Percentiles rank a stretch among this genome's conserved stretches.
phyloP scores from a whole-genome alignment of 2,113 vertebrate species.

The Meleagris gallopavo region DNA sequence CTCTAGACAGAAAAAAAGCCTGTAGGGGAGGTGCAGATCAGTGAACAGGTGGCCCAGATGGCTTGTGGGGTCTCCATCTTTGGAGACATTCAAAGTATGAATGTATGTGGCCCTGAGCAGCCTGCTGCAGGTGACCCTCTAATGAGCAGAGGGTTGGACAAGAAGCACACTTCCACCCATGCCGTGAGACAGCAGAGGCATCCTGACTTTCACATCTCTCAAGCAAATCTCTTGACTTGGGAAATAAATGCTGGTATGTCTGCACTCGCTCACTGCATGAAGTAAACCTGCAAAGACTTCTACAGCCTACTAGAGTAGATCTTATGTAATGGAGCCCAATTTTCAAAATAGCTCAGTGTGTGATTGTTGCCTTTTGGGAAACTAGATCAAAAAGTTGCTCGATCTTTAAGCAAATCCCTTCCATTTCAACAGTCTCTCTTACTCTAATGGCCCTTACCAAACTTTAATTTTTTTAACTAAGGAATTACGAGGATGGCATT shows the following conservation, averaged over 20 bases:
- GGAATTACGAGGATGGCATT: fast-evolving
- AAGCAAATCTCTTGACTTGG: neutral
- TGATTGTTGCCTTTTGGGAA: neutral
- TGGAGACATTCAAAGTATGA: neutral
- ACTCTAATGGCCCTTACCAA: neutral
- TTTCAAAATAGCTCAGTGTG: neutral
- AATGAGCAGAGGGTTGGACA: neutral
- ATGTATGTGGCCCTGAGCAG: fast-evolving
- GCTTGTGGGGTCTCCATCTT: fast-evolving
- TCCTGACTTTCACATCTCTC: neutral
- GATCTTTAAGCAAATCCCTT: neutral
- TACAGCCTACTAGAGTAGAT: fast-evolving
- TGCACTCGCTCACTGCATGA: fast-evolving
- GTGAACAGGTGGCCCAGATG: neutral
- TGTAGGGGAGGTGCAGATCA: neutral
- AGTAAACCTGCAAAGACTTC: neutral
- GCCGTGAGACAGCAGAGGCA: neutral
- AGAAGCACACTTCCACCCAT: neutral
- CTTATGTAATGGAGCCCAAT: neutral
- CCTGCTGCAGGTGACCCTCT: neutral
- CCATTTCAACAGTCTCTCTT: neutral
- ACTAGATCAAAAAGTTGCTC: neutral
- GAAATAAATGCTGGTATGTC: neutral
- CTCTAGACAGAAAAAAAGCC: neutral
- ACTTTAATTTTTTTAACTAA: neutral